phyloP scores from a whole-genome alignment of 2,113 vertebrate genomes.

The Falcunculus frontatus region DNA sequence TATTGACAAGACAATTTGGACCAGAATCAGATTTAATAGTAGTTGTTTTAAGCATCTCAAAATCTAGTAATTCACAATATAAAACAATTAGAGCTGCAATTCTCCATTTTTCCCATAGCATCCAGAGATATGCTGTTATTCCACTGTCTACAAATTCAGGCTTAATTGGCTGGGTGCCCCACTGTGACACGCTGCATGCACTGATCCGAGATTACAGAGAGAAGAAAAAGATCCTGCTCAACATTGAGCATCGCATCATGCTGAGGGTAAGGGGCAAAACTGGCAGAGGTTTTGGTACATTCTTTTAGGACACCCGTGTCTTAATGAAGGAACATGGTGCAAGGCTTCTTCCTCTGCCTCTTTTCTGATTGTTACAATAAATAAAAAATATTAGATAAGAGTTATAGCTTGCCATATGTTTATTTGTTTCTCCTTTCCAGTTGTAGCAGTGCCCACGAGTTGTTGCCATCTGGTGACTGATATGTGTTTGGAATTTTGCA shows the following conservation, averaged over 20 bases:
- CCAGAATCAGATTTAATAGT: neutral
- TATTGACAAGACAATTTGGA: neutral
- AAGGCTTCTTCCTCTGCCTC: neutral
- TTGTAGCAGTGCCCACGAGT: neutral
- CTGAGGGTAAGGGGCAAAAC: constrained; percentile 77
- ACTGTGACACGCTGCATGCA: constrained; percentile 95
- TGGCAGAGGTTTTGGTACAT: neutral
- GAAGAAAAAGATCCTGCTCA: constrained; percentile 98
- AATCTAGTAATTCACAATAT: neutral
- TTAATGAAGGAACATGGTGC: neutral
- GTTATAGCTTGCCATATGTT: neutral
- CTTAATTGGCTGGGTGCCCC: constrained; percentile 97
- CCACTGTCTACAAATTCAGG: constrained; percentile 97
- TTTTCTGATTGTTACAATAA: neutral
- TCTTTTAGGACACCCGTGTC: neutral
- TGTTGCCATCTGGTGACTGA: neutral
- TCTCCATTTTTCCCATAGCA: constrained; percentile 68
- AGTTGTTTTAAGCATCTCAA: neutral
- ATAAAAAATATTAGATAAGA: neutral
- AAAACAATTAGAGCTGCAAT: neutral
- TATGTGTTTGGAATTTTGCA: neutral
- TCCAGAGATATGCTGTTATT: constrained; percentile 96
- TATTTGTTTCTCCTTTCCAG: neutral
- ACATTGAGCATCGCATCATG: constrained; percentile 99
- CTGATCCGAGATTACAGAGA: constrained; percentile 97